Evolutionary conservation across 2,888 invertebrate species (phyloP).

Genomic region (Luperina testacea): DNA sequence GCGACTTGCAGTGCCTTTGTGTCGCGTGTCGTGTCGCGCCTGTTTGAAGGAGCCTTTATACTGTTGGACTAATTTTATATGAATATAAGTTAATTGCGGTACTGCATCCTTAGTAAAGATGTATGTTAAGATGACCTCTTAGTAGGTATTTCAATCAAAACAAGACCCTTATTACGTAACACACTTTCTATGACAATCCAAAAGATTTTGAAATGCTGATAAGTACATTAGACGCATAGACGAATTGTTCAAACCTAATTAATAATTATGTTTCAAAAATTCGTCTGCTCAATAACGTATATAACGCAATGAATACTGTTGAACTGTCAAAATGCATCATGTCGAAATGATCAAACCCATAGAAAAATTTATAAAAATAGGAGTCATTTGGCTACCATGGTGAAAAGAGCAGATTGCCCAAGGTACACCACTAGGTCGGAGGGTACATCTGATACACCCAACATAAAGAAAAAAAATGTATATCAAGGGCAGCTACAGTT

Average conservation of each 20-base stretch:
- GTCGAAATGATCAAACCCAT: no score
- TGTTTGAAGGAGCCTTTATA: neutral
- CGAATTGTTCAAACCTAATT: no score
- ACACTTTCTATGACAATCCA: neutral
- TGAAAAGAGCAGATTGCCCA: no score
- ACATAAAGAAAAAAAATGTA: no score
- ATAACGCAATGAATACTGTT: neutral
- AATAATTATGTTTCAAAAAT: neutral
- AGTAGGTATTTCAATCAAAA: neutral
- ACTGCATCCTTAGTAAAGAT: neutral
- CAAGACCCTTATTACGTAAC: neutral
- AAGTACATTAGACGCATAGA: neutral
- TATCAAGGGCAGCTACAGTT: neutral
- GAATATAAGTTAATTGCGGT: neutral
- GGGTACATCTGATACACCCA: no score
- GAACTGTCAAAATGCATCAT: neutral
- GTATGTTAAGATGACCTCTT: neutral
- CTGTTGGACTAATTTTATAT: conserved; percentile 5
- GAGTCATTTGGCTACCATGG: no score
- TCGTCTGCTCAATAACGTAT: neutral
- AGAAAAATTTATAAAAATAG: no score
- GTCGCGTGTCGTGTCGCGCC: no score
- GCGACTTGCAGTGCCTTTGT: no score
- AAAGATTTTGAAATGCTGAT: no score
- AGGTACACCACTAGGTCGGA: no score